Evolutionary conservation across 2,888 invertebrate genomes (phyloP).

Genomic region (Biston betularia): DNA sequence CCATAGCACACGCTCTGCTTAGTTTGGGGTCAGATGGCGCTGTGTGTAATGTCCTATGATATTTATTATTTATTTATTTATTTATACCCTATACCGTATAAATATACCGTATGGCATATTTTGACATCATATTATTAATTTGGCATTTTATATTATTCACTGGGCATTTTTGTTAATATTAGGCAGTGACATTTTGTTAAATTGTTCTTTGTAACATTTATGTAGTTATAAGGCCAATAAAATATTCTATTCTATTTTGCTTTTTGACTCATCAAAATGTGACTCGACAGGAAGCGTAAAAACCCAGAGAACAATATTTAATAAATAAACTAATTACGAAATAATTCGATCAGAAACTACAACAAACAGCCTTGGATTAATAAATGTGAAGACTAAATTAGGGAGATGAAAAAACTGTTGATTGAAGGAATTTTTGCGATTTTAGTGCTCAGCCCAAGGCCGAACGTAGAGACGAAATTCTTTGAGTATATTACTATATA

Average conservation of each 20-base stretch:
- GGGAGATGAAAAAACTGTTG: slow-evolving; percentile 19
- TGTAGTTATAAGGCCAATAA: background rate
- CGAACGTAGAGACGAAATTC: slow-evolving; percentile 9
- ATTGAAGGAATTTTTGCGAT: slow-evolving; percentile 18
- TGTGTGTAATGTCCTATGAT: too few relatives aligned
- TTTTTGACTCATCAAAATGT: background rate
- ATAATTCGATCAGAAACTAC: background rate
- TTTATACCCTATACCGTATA: too few relatives aligned
- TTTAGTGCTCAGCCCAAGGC: slow-evolving; percentile 3
- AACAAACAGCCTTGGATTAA: slow-evolving; percentile 6
- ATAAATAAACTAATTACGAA: background rate
- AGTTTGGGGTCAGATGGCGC: too few relatives aligned
- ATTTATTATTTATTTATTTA: too few relatives aligned
- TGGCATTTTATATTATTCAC: too few relatives aligned
- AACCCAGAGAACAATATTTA: background rate
- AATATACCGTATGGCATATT: too few relatives aligned
- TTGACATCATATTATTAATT: too few relatives aligned
- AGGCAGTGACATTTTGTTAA: too few relatives aligned
- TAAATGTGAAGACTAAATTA: background rate
- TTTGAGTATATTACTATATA: slow-evolving; percentile 10
- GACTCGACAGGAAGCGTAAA: background rate
- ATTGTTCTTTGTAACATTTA: too few relatives aligned
- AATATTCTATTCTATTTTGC: background rate
- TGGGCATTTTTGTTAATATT: too few relatives aligned
- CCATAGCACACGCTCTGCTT: too few relatives aligned